Conservation (phyloP, 2,797 vertebrate species). For the Todus mexicanus region DNA sequence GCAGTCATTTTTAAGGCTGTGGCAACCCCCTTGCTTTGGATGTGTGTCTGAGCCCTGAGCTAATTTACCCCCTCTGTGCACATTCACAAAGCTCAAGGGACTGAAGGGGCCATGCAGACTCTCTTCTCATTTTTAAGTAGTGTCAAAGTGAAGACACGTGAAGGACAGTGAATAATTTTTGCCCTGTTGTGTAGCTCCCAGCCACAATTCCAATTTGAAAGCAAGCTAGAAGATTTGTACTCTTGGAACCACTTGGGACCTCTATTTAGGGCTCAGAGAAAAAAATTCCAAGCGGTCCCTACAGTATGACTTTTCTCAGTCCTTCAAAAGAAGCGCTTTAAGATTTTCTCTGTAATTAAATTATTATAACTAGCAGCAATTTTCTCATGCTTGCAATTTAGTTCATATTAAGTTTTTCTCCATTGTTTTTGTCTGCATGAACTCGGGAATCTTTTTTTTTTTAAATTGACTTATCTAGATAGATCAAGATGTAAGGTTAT, state of each 20-base stretch:
- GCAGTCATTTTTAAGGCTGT: neutral
- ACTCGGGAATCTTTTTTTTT: neutral
- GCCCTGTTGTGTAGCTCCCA: neutral
- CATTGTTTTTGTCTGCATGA: neutral
- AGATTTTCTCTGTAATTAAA: neutral
- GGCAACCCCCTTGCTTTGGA: neutral
- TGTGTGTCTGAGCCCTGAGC: neutral
- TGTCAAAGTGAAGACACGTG: neutral
- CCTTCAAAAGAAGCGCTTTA: neutral
- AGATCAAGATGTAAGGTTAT: neutral
- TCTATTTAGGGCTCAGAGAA: neutral
- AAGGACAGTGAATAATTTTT: neutral
- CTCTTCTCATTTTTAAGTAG: neutral
- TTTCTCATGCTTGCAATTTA: neutral
- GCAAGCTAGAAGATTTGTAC: neutral
- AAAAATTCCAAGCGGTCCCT: neutral
- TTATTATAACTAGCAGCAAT: neutral
- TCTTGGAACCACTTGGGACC: neutral
- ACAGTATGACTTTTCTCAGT: neutral
- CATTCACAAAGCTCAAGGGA: neutral
- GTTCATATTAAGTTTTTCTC: neutral
- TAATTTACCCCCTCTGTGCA: neutral
- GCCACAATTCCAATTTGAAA: neutral
- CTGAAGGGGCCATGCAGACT: neutral
- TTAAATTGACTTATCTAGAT: neutral